Evolutionary conservation across 2,888 invertebrate genomes (phyloP).

Genomic region (Agonum fuliginosum): DNA sequence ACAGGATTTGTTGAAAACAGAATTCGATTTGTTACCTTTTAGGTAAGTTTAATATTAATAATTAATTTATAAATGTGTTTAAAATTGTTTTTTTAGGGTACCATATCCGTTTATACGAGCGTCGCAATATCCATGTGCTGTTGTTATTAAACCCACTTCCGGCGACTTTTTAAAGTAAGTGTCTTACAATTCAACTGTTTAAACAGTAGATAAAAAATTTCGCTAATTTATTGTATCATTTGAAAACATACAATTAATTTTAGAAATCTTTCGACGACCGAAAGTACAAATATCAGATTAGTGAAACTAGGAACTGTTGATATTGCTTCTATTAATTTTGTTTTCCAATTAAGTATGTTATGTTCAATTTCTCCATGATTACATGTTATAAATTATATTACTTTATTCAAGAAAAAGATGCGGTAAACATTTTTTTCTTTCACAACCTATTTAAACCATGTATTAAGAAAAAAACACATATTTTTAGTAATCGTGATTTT

Average conservation of each 20-base stretch:
- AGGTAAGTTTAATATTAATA: conserved; percentile 73
- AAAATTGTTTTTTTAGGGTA: conserved; percentile 74
- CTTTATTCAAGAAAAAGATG: too few relatives aligned
- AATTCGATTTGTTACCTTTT: conserved; percentile 83
- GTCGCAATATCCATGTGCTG: conserved; percentile 84
- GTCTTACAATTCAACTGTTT: neutral
- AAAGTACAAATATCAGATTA: neutral
- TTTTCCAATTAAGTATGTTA: conserved; percentile 3
- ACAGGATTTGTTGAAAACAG: conserved; percentile 75
- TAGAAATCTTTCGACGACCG: too few relatives aligned
- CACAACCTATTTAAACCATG: neutral
- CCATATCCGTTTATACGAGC: conserved; percentile 92
- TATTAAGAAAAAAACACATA: too few relatives aligned
- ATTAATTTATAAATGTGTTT: neutral
- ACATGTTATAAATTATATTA: neutral
- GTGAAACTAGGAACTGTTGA: too few relatives aligned
- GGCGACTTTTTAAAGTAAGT: conserved; percentile 91
- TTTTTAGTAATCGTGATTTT: too few relatives aligned
- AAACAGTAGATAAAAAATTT: too few relatives aligned
- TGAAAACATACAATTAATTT: neutral
- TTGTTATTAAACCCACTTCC: conserved; percentile 90
- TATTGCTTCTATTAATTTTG: conserved; percentile 4
- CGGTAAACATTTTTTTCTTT: neutral
- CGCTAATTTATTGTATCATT: too few relatives aligned
- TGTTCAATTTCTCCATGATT: conserved; percentile 3